Evolutionary conservation across 2,797 vertebrate genomes (phyloP), one percentile per base, ranked within the genome.

Genomic region (Hafferia zeledoni): DNA sequence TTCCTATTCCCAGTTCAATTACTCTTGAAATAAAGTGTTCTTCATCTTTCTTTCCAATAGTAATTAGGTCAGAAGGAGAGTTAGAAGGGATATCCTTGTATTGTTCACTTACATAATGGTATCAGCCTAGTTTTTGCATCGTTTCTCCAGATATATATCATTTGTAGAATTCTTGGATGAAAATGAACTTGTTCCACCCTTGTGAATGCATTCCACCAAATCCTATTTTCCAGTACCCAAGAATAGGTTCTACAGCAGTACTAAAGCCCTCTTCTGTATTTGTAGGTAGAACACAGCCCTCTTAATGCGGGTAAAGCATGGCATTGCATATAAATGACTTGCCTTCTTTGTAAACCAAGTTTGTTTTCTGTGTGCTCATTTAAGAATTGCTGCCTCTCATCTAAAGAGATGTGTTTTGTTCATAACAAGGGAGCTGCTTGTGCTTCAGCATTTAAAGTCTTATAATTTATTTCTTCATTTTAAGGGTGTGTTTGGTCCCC

Each of bases 21-120:
- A 55, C 37, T 70, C 41, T 49, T 78, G 64, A 93, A 94, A 79
- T 63, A 56, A 75, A 93, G 15, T 74, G 44, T 50, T 91, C 55
- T 56, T 93, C 59, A 37, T 82, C 60, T 87, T 93, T 84, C 47
- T 49, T 87, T 79, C 64, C 47, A 64, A 27, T 15, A 63, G 39
- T 82, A 95, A 94, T 94, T 90, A 90, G 70, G 83, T 94, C 78
- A 85, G 59, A 87, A 94, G 53, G 39, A 78, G 67, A 70, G 52
- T 61, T 84, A 52, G 56, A 80, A 92, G 70, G 52, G 44, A 87
- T 76, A 82, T 83, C 68, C 74, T 89, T 89, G 20, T 94, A 49
- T 69, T 85, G 19, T 93, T 94, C 60, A 46, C 46, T 89, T 95
- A 74, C 17, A n/a, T 92, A 92, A 90, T 50, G 37, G 41, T 59